phyloP scores from a whole-genome alignment of 1,140 invertebrate genomes.

The Lepidurus apus region DNA sequence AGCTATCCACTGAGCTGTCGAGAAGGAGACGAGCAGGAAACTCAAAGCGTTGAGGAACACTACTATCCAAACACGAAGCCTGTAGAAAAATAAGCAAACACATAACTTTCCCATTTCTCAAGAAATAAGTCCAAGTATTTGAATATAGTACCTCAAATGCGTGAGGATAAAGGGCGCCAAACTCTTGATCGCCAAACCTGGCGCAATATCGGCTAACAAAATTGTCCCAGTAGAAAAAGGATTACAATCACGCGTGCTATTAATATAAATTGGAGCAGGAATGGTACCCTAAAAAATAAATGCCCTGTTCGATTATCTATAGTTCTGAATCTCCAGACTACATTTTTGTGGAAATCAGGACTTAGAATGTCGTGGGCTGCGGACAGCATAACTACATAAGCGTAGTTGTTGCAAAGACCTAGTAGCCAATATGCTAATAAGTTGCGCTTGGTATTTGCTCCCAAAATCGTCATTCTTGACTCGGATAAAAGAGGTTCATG shows the following conservation, averaged over 20 bases:
- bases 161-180: conserved; percentile 68
- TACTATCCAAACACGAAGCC: conserved; percentile 56
- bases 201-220: conserved; percentile 73
- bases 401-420: conserved; percentile 83
- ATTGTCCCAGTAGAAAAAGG: conserved; percentile 73
- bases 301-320: not conserved
- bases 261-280: conserved; percentile 20
- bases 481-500: not conserved
- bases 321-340: not conserved
- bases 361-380: conserved; percentile 74
- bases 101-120: conserved; percentile 40
- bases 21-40: conserved; percentile 61
- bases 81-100: conserved; percentile 46
- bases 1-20: conserved; percentile 54
- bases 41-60: conserved; percentile 56
- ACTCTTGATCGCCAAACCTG: conserved; percentile 67
- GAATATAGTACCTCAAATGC: conserved; percentile 63
- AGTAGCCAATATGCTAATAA: conserved; percentile 67
- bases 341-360: conserved; percentile 39
- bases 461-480: not conserved
- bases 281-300: not conserved
- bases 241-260: conserved; percentile 55
- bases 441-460: conserved; percentile 43
- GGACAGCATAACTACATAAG: conserved; percentile 82
- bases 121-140: conserved; percentile 41